Conservation (phyloP, 2,113 vertebrate species). For the Onychorhynchus coronatus region DNA sequence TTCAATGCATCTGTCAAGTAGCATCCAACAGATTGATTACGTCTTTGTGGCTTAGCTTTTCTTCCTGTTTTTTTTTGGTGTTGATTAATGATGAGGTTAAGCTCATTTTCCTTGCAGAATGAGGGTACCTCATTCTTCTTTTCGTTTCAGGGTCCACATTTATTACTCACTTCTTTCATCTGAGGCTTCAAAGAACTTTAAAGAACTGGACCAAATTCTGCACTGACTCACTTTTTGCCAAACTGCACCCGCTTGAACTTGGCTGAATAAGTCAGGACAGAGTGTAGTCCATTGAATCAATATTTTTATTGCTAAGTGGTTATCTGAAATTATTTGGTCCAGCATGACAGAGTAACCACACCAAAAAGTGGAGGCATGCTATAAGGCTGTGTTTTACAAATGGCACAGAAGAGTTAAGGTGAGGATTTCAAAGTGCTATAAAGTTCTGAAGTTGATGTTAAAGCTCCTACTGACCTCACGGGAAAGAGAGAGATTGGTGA, state of each 20-base stretch:
- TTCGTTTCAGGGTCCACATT: not conserved
- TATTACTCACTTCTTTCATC: not conserved
- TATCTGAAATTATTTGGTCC: not conserved
- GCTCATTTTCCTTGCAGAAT: constrained; percentile 1
- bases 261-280: not conserved
- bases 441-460: not conserved
- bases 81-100: constrained; percentile 21
- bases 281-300: not conserved
- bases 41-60: not conserved
- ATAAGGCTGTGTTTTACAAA: not conserved
- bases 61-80: not conserved
- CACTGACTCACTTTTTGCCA: not conserved
- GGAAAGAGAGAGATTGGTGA: not conserved
- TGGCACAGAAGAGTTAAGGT: not conserved
- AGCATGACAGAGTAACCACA: not conserved
- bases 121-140: not conserved
- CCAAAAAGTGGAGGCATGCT: not conserved
- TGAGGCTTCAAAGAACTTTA: not conserved
- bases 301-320: not conserved
- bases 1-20: not conserved
- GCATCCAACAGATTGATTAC: constrained; percentile 9
- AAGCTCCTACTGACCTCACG: not conserved
- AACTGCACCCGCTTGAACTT: not conserved
- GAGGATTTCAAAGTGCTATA: not conserved
- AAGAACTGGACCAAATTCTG: not conserved